Base-by-base conservation (phyloP, 2,113 vertebrate species). In the Phaetusa simplex region DNA sequence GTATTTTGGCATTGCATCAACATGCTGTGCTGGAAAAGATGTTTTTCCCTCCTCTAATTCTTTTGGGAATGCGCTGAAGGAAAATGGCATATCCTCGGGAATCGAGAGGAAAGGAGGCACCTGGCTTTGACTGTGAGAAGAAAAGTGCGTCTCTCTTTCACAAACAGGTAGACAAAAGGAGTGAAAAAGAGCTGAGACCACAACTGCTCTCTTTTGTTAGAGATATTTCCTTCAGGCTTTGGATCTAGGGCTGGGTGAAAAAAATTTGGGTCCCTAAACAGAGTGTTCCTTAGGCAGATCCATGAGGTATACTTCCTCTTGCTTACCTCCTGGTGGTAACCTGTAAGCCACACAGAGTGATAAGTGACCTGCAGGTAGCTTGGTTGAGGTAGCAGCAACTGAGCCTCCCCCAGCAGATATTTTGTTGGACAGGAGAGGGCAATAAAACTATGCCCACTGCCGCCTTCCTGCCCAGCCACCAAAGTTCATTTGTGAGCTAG, bases 1-100 rank as follows among this genome's bases (percentile, higher is more conserved):
- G 56, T 64, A 52, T 79, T 49, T 95, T 90, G 93, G 76, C 77
- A 66, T 73, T 94, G 86, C 77, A 65, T 80, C 83, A 93, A 86
- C 62, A 43, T 56, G 27, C n/a, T 72, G 43, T 56, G 77, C 36
- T 64, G 82, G 55, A 88, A 38, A 86, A 93, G 20, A 64, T 82
- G 43, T 16, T 77, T 88, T 86, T 15, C 12, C 30, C 62, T 64
- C n/a, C 58, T 82, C 43, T 55, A 61, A 69, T 81, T 84, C 56
- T 91, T 95, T 55, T 65, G 82, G 50, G 76, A 90, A 67, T 23
- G 30, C 0, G 0, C 27, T 56, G 40, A 65, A 94, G 43, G 71
- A 93, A 84, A 78, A 74, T 21, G 45, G 27, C 5, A 8, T 45
- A 36, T 66, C 5, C 0, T 14, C 2, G 3, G 61, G 66, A 93